Conservation (phyloP, 1,140 invertebrate genomes). For the Battus philenor region DNA sequence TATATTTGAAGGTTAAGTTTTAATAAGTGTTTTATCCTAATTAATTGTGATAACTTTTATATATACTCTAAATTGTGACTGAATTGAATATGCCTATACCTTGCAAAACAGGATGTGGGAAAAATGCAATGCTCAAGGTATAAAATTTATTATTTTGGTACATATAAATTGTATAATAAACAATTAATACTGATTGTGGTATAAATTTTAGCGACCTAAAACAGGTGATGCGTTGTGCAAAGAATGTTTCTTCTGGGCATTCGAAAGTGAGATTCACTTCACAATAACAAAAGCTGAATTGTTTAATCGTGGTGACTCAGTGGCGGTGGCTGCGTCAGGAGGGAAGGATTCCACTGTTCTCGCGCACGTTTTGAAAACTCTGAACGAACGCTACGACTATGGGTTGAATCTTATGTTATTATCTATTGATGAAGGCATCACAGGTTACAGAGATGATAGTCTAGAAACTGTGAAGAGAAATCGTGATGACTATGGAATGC, state of each 20-base stretch:
- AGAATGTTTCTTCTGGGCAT: constrained; percentile 95
- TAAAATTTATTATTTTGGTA: constrained; percentile 21
- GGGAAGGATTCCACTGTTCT: constrained; percentile 99
- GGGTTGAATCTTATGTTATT: constrained; percentile 93
- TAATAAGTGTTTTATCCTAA: too few relatives aligned
- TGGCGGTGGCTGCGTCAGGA: constrained; percentile 97
- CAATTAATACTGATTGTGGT: constrained; percentile 11
- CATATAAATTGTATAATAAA: constrained; percentile 7
- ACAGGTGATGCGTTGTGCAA: constrained; percentile 95
- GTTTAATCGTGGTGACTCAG: constrained; percentile 90
- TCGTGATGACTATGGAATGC: constrained; percentile 93
- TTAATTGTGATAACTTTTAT: too few relatives aligned
- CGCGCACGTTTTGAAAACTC: constrained; percentile 91
- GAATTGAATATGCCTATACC: constrained; percentile 79
- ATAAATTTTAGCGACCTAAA: constrained; percentile 85
- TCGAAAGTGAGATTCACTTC: constrained; percentile 97
- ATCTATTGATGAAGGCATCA: constrained; percentile 99
- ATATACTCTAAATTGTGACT: too few relatives aligned
- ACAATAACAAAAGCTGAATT: constrained; percentile 92
- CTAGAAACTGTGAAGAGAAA: constrained; percentile 98
- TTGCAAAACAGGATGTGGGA: constrained; percentile 83
- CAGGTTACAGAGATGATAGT: constrained; percentile 98
- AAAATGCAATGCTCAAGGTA: constrained; percentile 84
- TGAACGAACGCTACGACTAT: constrained; percentile 96
- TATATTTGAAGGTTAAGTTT: too few relatives aligned